Conservation (phyloP, 2,797 vertebrate genomes). For the Pseudocheirus occidentalis region DNA sequence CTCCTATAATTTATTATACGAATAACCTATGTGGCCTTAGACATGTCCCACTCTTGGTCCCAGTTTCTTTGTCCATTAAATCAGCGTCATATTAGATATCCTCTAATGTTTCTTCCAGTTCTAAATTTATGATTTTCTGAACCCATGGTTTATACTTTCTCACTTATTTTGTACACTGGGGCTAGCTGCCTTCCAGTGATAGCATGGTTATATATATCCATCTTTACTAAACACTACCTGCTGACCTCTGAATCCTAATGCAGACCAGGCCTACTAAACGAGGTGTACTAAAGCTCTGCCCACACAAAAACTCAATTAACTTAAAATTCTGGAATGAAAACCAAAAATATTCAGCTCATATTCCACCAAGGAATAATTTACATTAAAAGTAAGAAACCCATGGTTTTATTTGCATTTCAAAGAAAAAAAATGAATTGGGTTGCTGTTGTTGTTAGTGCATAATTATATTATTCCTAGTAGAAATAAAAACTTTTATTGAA, state of each 20-base stretch:
- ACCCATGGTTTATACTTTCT: neutral
- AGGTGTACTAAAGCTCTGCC: neutral
- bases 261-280: neutral
- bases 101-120: neutral
- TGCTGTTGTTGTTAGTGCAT: neutral
- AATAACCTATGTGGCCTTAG: neutral
- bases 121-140: neutral
- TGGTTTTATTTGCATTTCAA: neutral
- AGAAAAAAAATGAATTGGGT: neutral
- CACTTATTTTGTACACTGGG: neutral
- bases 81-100: neutral
- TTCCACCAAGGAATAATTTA: constrained; percentile 22
- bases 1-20: neutral
- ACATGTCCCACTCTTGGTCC: neutral
- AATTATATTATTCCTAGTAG: constrained; percentile 26
- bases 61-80: neutral
- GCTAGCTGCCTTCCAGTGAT: neutral
- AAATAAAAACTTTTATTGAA: constrained; percentile 38
- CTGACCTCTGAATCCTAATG: neutral
- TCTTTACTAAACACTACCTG: neutral
- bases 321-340: constrained; percentile 19
- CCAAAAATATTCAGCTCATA: constrained; percentile 10
- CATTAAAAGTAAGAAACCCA: neutral
- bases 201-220: neutral
- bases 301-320: neutral